A percentile compares a stretch with the other conserved stretches of the same genome.
Conservation (phyloP, 2,113 vertebrate genomes). For the Smithornis capensis region DNA sequence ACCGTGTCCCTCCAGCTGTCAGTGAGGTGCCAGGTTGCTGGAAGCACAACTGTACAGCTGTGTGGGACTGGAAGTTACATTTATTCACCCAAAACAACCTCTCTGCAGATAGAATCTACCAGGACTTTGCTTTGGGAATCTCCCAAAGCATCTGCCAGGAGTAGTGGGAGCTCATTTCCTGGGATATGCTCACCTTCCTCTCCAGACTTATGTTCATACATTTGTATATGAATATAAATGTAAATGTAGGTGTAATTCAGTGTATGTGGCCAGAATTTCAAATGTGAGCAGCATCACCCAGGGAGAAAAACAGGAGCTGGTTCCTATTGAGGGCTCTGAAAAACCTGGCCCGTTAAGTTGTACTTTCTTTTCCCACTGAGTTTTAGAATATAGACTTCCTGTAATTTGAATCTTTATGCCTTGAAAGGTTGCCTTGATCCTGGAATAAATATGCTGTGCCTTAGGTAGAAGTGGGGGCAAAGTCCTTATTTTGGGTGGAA, state of each 20-base stretch:
- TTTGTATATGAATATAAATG: background rate
- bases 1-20: background rate
- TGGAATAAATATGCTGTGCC: background rate
- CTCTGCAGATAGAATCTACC: background rate
- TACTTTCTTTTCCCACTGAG: background rate
- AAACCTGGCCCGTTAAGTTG: background rate
- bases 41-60: background rate
- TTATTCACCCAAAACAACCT: background rate
- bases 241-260: background rate
- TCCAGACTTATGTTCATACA: background rate
- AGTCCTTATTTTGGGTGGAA: background rate
- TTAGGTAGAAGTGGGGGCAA: background rate
- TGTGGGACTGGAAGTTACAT: background rate
- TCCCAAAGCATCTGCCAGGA: background rate
- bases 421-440: background rate
- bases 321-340: background rate
- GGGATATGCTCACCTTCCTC: background rate
- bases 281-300: background rate
- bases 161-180: background rate
- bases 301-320: background rate
- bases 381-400: background rate
- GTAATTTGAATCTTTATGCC: background rate
- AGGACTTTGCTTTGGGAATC: background rate
- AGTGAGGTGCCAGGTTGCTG: background rate
- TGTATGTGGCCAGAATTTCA: background rate